Conservation (phyloP, 2,888 invertebrate species). For the Parnassius glacialis region DNA sequence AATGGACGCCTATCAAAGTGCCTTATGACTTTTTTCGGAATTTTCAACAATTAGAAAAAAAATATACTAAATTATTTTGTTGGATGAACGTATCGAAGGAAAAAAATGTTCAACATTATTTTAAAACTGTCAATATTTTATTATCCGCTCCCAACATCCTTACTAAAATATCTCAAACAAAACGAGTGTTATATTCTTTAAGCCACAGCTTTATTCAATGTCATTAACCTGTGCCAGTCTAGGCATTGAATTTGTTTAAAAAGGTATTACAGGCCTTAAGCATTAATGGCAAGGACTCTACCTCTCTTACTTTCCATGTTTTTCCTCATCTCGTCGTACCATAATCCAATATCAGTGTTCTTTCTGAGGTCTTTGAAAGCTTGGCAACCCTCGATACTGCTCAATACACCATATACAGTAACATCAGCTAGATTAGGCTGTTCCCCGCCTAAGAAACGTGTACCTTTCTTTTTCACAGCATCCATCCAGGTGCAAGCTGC, state of each 20-base stretch:
- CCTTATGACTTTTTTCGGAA: too few species aligned
- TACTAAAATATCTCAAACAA: too few species aligned
- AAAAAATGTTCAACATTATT: too few species aligned
- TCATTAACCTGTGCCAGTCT: background rate
- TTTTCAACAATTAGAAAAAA: too few species aligned
- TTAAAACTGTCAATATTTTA: too few species aligned
- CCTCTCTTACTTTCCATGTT: constrained; percentile 82
- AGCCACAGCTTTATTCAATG: background rate
- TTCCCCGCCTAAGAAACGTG: constrained; percentile 91
- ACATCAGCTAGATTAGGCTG: constrained; percentile 95
- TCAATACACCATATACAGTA: constrained; percentile 93
- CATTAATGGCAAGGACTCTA: constrained; percentile 47
- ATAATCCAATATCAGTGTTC: constrained; percentile 87
- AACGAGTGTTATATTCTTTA: background rate
- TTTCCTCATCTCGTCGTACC: constrained; percentile 89
- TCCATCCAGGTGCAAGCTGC: constrained; percentile 90
- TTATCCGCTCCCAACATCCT: too few species aligned
- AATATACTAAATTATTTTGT: too few species aligned
- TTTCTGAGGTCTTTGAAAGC: constrained; percentile 91
- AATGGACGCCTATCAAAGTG: too few species aligned
- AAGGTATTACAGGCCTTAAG: background rate
- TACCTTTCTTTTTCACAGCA: constrained; percentile 85
- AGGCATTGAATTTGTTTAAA: background rate
- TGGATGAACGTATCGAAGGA: too few species aligned
- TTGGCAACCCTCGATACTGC: constrained; percentile 95